These are phyloP conservation scores for Melinopterus prodromus DNA, from an alignment of 2,888 invertebrate species.

Conservation along the genomic window DNA sequence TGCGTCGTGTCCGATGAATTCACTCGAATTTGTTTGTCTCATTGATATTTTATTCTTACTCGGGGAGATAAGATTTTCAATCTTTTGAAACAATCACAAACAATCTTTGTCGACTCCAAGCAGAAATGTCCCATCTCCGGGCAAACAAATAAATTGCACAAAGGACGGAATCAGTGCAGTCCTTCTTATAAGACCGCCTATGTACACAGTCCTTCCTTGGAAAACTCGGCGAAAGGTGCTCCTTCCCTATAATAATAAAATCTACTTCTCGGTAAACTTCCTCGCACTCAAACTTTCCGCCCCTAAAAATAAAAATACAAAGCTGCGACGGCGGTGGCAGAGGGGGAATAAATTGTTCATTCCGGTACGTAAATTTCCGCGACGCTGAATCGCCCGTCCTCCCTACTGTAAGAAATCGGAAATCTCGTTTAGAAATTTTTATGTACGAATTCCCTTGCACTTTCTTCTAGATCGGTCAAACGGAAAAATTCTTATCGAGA, in stretches of 20 bases:
- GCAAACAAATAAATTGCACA: not conserved
- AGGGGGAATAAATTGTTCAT: not conserved
- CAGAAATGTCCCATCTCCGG: not conserved
- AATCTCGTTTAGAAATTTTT: not conserved
- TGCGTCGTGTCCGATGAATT: no score
- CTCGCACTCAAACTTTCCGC: not conserved
- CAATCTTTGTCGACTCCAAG: not conserved
- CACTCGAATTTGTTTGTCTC: not conserved
- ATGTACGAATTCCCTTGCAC: not conserved
- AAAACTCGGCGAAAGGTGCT: not conserved
- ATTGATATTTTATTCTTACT: not conserved
- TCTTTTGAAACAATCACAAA: not conserved
- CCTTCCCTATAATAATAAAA: not conserved
- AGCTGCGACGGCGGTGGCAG: not conserved
- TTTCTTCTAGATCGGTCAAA: not conserved
- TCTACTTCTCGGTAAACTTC: not conserved
- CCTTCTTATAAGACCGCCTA: not conserved
- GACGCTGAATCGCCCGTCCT: not conserved
- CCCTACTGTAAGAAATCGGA: not conserved
- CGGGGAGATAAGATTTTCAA: not conserved
- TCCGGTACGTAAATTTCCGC: not conserved
- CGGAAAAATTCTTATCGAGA: not conserved
- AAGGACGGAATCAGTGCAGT: constrained; percentile 4
- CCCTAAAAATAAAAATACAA: not conserved
- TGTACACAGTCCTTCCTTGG: not conserved